Evolutionary conservation across 2,797 vertebrate genomes (phyloP), one percentile per base, ranked within the genome.

Genomic region (Gymnothorax reevesii): DNA sequence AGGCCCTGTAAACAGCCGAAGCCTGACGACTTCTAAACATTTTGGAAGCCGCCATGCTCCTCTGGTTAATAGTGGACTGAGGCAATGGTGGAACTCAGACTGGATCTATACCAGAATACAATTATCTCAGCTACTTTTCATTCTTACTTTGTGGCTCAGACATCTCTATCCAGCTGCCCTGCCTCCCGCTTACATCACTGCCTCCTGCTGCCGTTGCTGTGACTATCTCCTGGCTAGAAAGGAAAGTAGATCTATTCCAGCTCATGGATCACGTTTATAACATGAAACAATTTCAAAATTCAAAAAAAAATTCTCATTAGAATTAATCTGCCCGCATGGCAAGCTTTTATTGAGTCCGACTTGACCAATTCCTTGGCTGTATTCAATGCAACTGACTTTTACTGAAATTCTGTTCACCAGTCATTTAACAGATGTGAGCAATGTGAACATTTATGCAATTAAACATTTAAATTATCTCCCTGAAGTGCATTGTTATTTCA

Each of bases 201-300:
- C 77, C 42, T 55, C 20, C n/a, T 20, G 54, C 12, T 79, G 73
- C 59, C 73, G 52, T 85, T 79, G 75, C 66, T 25, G 66, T 85
- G 84, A 73, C n/a, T 13, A 64, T 12, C 84, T 27, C 64, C 27
- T 52, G 83, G 55, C 83, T 42, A 20, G 73, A 77, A 49, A 42
- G 17, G 52, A 77, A 49, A 20, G 13, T 77, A 42, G 73, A 42
- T 49, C 52, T 20, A 13, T 4, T 77, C 33, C 33, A 49, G 73
- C 33, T 12, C 73, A 6, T 33, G 52, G 33, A 4, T 85, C 25
- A 75, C 57, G 12, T 75, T 54, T 64, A 57, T 54, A 60, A 75
- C 84, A 59, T 59, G 13, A 27, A 20, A 85, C 9, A 42, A 77
- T 13, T 3, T 60, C 17, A 60, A 49, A 49, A 15, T 49, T 42